Percentiles rank a stretch among this genome's conserved stretches.
Evolutionary conservation across 2,113 vertebrate genomes (phyloP).

Genomic region (Cololabis saira): DNA sequence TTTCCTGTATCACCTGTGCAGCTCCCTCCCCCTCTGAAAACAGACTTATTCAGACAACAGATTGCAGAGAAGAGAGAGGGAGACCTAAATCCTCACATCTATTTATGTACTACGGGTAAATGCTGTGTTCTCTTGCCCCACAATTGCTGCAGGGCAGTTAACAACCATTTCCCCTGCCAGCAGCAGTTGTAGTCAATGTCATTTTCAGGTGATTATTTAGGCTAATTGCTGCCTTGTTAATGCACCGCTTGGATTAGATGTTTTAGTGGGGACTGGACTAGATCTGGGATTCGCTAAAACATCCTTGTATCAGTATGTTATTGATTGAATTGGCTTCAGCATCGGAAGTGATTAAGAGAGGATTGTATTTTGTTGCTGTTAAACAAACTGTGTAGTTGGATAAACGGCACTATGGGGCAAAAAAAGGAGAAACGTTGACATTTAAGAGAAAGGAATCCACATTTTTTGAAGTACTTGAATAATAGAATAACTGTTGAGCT

Average conservation of each 20-base stretch:
- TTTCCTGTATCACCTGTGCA: constrained; percentile 65
- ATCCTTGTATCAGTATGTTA: background rate
- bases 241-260: constrained; percentile 50
- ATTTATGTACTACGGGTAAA: constrained; percentile 67
- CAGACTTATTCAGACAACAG: constrained; percentile 62
- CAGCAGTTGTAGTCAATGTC: constrained; percentile 58
- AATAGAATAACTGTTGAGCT: no score
- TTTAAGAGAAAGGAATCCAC: background rate
- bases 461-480: no score
- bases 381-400: background rate
- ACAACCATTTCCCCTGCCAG: constrained; percentile 30
- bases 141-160: constrained; percentile 55
- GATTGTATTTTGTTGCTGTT: background rate
- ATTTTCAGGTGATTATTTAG: constrained; percentile 63
- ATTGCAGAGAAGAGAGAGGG: constrained; percentile 64
- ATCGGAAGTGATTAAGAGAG: constrained; percentile 5
- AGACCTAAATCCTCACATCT: constrained; percentile 76
- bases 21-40: constrained; percentile 43
- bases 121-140: constrained; percentile 66
- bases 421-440: background rate
- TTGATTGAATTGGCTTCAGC: constrained; percentile 13
- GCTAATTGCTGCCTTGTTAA: constrained; percentile 64
- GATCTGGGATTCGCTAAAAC: constrained; percentile 16
- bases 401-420: constrained; percentile 1
- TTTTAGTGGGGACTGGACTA: constrained; percentile 33